A percentile compares a stretch with the other conserved stretches of the same genome.
These are phyloP conservation scores for Leptoteleia sp. DNA, from an alignment of 1,140 invertebrate genomes.

Conservation along the genomic window DNA sequence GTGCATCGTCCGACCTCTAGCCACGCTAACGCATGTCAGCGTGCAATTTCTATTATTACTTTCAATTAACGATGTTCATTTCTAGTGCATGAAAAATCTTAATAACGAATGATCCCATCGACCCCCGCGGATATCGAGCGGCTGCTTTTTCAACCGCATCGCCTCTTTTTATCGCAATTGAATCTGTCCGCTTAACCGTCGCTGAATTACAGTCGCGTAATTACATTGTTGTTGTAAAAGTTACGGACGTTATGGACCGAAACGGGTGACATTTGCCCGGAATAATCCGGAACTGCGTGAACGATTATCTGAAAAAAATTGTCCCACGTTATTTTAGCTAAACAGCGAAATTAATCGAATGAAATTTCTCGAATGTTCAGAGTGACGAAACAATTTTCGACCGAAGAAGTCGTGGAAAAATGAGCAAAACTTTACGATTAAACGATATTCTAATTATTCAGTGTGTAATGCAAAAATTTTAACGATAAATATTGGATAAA, in stretches of 20 bases:
- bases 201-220: constrained; percentile 18
- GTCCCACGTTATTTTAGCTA: too few species aligned
- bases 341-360: too few species aligned
- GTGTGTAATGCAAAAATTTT: too few species aligned
- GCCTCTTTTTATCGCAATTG: constrained; percentile 45
- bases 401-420: too few species aligned
- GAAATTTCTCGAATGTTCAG: too few species aligned
- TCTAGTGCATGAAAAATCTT: constrained; percentile 60
- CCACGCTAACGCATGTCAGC: constrained; percentile 43
- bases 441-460: too few species aligned
- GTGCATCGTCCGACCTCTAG: constrained; percentile 51
- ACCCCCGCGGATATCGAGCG: constrained; percentile 37
- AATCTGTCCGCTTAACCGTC: constrained; percentile 29
- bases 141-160: constrained; percentile 35
- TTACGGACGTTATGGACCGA: not conserved
- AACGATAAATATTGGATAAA: too few species aligned
- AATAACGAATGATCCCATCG: constrained; percentile 59
- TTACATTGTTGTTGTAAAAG: constrained; percentile 26
- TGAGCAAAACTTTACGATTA: too few species aligned
- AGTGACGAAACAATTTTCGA: too few species aligned
- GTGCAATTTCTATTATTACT: constrained; percentile 66
- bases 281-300: not conserved
- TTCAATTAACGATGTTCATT: constrained; percentile 65
- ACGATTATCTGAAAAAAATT: too few species aligned
- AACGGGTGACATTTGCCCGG: not conserved